phyloP scores from a whole-genome alignment of 2,888 invertebrate genomes.

The Maniola hyperantus region DNA sequence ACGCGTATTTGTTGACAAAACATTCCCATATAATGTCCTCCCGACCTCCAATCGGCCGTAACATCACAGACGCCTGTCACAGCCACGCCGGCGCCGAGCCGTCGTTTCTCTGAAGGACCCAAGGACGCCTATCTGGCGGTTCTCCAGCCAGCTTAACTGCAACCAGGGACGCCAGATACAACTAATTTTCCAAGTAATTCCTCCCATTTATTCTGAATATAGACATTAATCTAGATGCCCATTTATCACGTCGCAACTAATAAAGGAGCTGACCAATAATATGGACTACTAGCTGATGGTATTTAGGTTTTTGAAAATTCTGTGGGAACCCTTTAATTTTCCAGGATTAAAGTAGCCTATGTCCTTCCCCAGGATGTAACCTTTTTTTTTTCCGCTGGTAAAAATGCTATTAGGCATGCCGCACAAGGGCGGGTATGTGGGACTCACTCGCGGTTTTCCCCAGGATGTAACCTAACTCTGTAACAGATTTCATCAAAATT shows the following conservation, averaged over 20 bases:
- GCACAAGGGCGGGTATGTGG: too few relatives aligned
- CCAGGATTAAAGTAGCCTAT: too few relatives aligned
- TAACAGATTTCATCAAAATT: too few relatives aligned
- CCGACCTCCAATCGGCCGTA: constrained; percentile 54
- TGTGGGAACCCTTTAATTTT: too few relatives aligned
- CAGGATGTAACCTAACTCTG: too few relatives aligned
- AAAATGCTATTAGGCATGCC: too few relatives aligned
- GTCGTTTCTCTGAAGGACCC: constrained; percentile 42
- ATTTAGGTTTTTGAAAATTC: too few relatives aligned
- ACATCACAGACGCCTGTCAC: constrained; percentile 42
- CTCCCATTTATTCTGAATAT: background rate
- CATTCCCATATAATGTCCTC: background rate
- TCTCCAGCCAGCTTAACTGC: constrained; percentile 33
- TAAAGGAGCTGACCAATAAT: background rate
- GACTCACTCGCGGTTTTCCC: too few relatives aligned
- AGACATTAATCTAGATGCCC: background rate
- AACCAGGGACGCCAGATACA: constrained; percentile 5
- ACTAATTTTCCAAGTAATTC: constrained; percentile 2
- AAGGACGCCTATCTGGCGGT: constrained; percentile 39
- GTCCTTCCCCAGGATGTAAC: too few relatives aligned
- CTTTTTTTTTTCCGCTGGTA: too few relatives aligned
- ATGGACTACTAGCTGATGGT: background rate
- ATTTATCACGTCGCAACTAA: constrained; percentile 3
- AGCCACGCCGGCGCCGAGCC: constrained; percentile 35
- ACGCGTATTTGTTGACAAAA: constrained; percentile 30